Conservation (phyloP, 2,888 invertebrate genomes). For the Leptopterna dolabrata region DNA sequence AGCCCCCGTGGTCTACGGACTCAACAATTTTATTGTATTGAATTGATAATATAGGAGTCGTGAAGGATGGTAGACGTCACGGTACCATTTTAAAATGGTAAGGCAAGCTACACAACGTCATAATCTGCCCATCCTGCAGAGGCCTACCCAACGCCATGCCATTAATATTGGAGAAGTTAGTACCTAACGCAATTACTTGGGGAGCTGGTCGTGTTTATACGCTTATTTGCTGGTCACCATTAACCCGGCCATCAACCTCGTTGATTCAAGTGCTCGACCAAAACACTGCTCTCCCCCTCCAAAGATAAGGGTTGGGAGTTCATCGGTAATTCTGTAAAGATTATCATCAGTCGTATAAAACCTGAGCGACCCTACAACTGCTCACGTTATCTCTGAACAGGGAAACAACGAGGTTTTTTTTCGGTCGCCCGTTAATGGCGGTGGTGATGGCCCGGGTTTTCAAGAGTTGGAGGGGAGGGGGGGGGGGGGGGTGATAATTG, state of each 20-base stretch:
- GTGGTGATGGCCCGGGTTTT: background rate
- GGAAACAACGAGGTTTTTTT: background rate
- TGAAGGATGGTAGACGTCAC: no score
- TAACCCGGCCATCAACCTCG: background rate
- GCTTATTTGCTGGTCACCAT: background rate
- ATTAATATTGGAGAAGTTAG: background rate
- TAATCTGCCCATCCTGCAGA: no score
- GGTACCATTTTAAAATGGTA: no score
- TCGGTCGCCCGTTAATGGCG: background rate
- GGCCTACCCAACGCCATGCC: no score
- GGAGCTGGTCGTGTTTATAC: background rate
- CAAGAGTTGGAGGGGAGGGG: background rate
- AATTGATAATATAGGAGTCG: no score
- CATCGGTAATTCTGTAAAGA: background rate
- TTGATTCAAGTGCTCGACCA: background rate
- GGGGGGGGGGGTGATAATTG: slow-evolving; percentile 1
- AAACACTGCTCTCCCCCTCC: background rate
- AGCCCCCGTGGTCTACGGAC: no score
- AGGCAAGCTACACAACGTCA: no score
- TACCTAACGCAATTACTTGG: background rate
- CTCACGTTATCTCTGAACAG: background rate
- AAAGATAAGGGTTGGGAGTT: background rate
- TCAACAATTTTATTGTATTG: no score
- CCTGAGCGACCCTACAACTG: background rate
- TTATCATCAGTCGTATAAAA: background rate